Conservation (phyloP, 2,797 vertebrate genomes). For the Aphelocoma californica region DNA sequence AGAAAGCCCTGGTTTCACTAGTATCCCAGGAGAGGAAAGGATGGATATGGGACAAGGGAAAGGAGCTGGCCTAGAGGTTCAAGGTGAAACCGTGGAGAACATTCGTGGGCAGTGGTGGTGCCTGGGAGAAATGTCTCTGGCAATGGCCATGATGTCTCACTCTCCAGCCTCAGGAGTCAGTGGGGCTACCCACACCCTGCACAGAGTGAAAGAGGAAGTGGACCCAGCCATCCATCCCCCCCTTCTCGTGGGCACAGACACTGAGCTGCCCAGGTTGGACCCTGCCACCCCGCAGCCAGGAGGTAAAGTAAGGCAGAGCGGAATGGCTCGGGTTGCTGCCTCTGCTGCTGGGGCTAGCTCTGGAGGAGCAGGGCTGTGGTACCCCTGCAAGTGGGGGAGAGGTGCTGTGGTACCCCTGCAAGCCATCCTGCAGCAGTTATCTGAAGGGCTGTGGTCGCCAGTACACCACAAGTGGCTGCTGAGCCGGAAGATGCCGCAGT, state of each 20-base stretch:
- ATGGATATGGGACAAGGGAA: neutral
- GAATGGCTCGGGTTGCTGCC: neutral
- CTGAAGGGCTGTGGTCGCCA: neutral
- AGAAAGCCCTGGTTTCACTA: neutral
- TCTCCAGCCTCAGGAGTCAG: neutral
- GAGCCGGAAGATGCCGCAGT: conserved; percentile 80
- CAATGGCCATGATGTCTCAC: neutral
- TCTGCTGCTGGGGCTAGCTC: neutral
- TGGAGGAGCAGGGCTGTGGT: neutral
- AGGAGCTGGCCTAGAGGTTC: neutral
- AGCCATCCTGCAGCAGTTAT: conserved; percentile 35
- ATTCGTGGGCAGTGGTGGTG: neutral
- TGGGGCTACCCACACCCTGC: neutral
- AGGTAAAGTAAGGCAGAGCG: accelerated
- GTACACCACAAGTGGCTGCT: conserved; percentile 79
- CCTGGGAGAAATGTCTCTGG: neutral
- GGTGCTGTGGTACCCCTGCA: neutral
- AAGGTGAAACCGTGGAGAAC: neutral
- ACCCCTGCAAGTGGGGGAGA: neutral
- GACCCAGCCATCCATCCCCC: neutral
- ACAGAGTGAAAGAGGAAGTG: neutral
- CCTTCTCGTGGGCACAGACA: neutral
- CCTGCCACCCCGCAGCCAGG: accelerated
- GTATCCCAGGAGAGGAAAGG: conserved; percentile 59
- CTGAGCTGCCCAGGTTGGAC: neutral